Evolutionary conservation across 1,140 invertebrate species (phyloP), one percentile per base, ranked within the genome.

Genomic region (Drosophila virilis): DNA sequence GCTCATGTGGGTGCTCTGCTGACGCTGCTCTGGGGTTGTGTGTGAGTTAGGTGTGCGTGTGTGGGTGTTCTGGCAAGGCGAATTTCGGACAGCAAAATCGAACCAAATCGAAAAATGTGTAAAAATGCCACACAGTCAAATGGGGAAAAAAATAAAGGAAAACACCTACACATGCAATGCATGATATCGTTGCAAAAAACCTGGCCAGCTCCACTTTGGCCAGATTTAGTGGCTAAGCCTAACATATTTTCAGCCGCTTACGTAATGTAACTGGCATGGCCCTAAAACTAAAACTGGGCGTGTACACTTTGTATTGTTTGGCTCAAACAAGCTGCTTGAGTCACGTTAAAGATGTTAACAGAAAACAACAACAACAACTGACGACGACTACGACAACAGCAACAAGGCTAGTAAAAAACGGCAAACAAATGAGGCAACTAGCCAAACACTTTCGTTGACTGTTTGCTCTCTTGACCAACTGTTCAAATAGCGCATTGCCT

Each of bases 371-470:
- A 55, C 71, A 52, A 35, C 54, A 58, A 28, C 22, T 28, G 22
- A 0, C 4, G 22, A 28, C 22, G 4, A 48, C 42, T 6, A 28
- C 54, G 54, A 51, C 28, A 35, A 15, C 13, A 38, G 22, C 33
- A 55, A 28, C 38, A 12, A 32, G 28, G 22, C 17, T 50, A 28
- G 22, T 32, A 9, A 22, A 38, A 22, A 13, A 28, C 38, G 6
- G 17, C 40, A 13, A 68, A 60, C 71, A 74, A 73, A 59, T 40
- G 65, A 69, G 65, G 65, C 71, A 74, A 74, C 65, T 55, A 55
- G 58, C 66, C 52, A 75, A 88, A 79, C 79, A 86, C 83, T 86
- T 86, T 86, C 82, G 68, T 88, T 88, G 58, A 67, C 80, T 85
- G 77, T 79, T 77, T 75, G 67, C 67, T 59, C 80, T 55, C 71